These are phyloP conservation scores for Luehdorfia chinensis DNA, from an alignment of 1,140 invertebrate species.

Conservation along the genomic window DNA sequence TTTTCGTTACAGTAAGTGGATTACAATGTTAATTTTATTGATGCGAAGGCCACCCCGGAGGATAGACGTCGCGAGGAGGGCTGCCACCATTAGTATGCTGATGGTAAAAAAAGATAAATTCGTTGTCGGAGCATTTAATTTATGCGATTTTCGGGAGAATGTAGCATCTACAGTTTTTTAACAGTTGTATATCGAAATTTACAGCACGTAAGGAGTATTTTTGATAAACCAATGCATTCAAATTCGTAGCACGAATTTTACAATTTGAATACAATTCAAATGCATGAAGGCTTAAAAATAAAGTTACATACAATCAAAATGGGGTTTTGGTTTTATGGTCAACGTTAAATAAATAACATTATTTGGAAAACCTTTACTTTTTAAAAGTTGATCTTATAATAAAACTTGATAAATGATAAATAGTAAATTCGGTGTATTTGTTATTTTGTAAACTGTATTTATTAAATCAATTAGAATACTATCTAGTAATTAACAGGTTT, in stretches of 20 bases:
- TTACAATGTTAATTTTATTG: conserved; percentile 77
- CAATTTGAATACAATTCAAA: conserved; percentile 17
- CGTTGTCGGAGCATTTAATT: conserved; percentile 66
- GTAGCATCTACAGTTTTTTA: conserved; percentile 22
- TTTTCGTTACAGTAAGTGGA: conserved; percentile 68
- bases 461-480: too few relatives aligned
- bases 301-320: too few relatives aligned
- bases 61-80: conserved; percentile 39
- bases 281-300: not conserved
- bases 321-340: too few relatives aligned
- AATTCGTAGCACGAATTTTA: conserved; percentile 6
- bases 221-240: conserved; percentile 2
- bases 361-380: not conserved
- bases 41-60: conserved; percentile 58
- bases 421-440: too few relatives aligned
- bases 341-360: not conserved
- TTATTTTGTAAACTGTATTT: too few relatives aligned
- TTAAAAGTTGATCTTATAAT: too few relatives aligned
- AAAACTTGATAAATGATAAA: too few relatives aligned
- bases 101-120: conserved; percentile 72
- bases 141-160: conserved; percentile 52
- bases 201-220: conserved; percentile 14
- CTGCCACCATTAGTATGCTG: conserved; percentile 66
- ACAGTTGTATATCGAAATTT: conserved; percentile 10
- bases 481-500: too few relatives aligned